Percentiles rank a stretch among this genome's conserved stretches.
These are phyloP conservation scores for Trichopria drosophilae DNA, from an alignment of 2,888 invertebrate genomes.

Conservation along the genomic window DNA sequence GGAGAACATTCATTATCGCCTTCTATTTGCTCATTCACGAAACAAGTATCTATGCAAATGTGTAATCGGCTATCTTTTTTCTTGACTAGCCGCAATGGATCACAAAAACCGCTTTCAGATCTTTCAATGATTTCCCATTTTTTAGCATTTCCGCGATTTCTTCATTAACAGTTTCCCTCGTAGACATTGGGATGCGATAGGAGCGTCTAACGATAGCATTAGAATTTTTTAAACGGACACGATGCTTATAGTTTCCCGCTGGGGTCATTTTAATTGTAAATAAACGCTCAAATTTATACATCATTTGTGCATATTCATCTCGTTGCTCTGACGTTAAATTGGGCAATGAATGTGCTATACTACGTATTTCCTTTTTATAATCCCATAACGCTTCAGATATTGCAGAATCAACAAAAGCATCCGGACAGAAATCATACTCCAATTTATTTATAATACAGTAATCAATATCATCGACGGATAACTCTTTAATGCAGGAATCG, in stretches of 20 bases:
- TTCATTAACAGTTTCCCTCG: constrained; percentile 1
- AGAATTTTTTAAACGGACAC: constrained; percentile 38
- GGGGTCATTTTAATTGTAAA: constrained; percentile 34
- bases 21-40: constrained; percentile 42
- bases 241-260: constrained; percentile 36
- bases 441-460: too few species aligned
- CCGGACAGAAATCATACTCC: too few species aligned
- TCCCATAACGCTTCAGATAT: too few species aligned
- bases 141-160: constrained; percentile 40
- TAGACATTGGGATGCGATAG: constrained; percentile 19
- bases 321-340: constrained; percentile 3
- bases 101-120: constrained; percentile 40
- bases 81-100: constrained; percentile 41
- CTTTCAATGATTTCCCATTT: constrained; percentile 41
- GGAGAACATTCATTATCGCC: constrained; percentile 41
- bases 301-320: not conserved
- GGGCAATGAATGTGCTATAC: too few species aligned
- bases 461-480: too few species aligned
- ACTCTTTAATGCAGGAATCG: too few species aligned
- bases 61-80: constrained; percentile 41
- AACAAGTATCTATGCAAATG: constrained; percentile 46
- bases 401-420: too few species aligned
- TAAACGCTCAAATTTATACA: constrained; percentile 20
- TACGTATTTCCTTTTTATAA: too few species aligned
- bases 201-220: constrained; percentile 31